These are phyloP conservation scores for Diabrotica balteata DNA, from an alignment of 2,888 invertebrate species.

Conservation along the genomic window DNA sequence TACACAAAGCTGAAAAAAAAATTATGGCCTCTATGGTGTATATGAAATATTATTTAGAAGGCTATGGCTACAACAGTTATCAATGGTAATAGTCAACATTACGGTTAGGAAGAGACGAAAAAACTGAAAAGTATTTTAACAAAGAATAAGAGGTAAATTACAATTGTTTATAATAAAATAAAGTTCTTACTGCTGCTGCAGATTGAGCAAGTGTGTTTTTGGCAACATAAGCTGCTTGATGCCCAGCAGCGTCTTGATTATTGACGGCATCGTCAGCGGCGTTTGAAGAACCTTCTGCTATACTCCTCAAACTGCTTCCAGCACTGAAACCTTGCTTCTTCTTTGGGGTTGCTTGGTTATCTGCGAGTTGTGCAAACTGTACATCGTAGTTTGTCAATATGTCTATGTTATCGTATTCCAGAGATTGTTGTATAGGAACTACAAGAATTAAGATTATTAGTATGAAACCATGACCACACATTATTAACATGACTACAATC, in stretches of 20 bases:
- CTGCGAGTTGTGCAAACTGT: constrained; percentile 38
- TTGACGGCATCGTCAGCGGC: constrained; percentile 75
- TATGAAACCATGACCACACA: too few relatives aligned
- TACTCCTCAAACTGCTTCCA: constrained; percentile 74
- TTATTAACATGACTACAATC: too few relatives aligned
- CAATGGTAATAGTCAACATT: too few relatives aligned
- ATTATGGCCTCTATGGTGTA: too few relatives aligned
- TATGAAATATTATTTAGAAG: too few relatives aligned
- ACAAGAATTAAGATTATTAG: constrained; percentile 11
- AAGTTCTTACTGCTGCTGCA: constrained; percentile 63
- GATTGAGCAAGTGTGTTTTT: constrained; percentile 80
- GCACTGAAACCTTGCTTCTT: constrained; percentile 68
- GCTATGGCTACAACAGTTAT: too few relatives aligned
- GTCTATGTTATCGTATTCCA: constrained; percentile 47
- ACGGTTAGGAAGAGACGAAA: too few relatives aligned
- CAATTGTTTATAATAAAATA: background rate
- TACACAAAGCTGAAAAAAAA: too few relatives aligned
- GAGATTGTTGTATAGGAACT: constrained; percentile 22
- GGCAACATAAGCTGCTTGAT: constrained; percentile 80
- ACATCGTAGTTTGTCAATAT: constrained; percentile 48
- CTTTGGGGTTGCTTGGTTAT: constrained; percentile 29
- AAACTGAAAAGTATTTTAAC: too few relatives aligned
- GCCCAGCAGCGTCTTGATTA: constrained; percentile 78
- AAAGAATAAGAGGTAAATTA: too few relatives aligned
- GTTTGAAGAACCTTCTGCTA: constrained; percentile 77